Evolutionary conservation across 2,113 vertebrate species (phyloP), one percentile per base, ranked within the genome.

Genomic region (Mobula hypostoma): DNA sequence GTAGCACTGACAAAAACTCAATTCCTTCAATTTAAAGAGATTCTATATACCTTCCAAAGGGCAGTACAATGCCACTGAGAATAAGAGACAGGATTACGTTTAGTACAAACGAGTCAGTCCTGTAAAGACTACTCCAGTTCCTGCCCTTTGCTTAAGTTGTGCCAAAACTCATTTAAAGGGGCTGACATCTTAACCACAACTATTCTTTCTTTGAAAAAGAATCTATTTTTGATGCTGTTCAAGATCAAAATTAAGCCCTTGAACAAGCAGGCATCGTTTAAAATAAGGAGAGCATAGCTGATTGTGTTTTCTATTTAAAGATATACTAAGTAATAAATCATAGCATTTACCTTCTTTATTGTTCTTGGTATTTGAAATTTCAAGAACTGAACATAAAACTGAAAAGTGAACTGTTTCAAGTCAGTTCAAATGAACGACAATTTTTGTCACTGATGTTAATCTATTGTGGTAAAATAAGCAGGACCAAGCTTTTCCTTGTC

Each of bases 71-170:
- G 94, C 95, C 88, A 94, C 66, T 74, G 1, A 72, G 94, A 96
- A 94, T 95, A 96, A 96, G 95, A 95, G 94, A 85, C 80, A 96
- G 95, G 96, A 97, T 97, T 97, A 97, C 95, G 94, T 48, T 14
- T 76, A 96, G 94, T 95, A 94, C 96, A 95, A 97, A 96, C 95
- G 91, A 94, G 78, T 96, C 95, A 95, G 94, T 85, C 79, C 5
- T 2, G 0, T 95, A 96, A 95, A 96, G 91, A 95, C 94, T 95
- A 95, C 72, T 56, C 90, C 95, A 96, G 94, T 94, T 96, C 95
- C 94, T 96, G 95, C 94, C 92, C 95, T 58, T 94, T 95, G 95
- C 94, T 94, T 95, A 94, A 95, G 94, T 94, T 94, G 95, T 95
- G 95, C 95, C 95, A 95, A 96, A 96, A 95, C 0, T 96, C 95